Conservation (phyloP, 35 echinoderm and acorn worm species). For the Acanthaster planci region DNA sequence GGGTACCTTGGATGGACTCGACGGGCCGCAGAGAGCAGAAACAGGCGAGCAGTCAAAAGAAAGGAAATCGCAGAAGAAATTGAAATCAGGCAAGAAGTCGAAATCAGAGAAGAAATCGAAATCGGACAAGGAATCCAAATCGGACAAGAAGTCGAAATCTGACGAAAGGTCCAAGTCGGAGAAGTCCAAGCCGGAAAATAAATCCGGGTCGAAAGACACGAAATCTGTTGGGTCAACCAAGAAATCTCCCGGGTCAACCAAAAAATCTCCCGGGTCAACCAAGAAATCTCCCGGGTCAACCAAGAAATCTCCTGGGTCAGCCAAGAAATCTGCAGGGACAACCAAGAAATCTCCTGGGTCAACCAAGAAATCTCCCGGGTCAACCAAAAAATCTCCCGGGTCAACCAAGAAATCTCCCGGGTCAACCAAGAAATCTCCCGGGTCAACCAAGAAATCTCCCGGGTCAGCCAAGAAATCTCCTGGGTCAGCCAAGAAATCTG, state of each 20-base stretch:
- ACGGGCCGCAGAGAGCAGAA: neutral
- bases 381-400: neutral
- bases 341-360: slow-evolving; percentile 9
- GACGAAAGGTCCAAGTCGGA: no score
- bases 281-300: neutral
- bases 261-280: neutral
- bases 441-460: neutral
- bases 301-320: neutral
- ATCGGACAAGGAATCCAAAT: neutral
- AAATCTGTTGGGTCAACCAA: neutral
- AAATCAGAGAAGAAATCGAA: slow-evolving; percentile 4
- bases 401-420: neutral
- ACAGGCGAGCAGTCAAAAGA: neutral
- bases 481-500: neutral
- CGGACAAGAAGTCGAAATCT: neutral
- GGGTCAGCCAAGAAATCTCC: neutral
- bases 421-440: slow-evolving; percentile 4
- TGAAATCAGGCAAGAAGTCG: neutral
- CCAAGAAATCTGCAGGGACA: neutral
- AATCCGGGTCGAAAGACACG: no score
- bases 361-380: neutral
- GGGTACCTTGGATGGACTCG: neutral
- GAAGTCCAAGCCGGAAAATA: neutral
- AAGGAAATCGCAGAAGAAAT: neutral
- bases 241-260: neutral